Percentiles rank a stretch among this genome's conserved stretches.
Conservation (phyloP, 2,113 vertebrate species). For the Willisornis vidua region DNA sequence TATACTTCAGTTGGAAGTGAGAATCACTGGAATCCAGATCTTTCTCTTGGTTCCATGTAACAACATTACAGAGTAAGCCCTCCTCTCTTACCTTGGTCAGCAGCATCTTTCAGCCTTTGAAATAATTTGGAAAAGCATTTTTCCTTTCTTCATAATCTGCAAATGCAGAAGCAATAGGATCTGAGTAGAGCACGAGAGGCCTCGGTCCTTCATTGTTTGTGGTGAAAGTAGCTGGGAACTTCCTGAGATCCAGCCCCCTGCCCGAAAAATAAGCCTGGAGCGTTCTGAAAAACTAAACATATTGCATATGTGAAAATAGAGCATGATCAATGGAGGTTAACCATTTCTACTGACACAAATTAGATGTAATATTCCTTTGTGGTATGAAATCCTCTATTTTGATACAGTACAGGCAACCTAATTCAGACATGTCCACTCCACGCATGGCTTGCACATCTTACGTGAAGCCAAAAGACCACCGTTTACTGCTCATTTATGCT, state of each 20-base stretch:
- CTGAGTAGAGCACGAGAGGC: slow-evolving; percentile 52
- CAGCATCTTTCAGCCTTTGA: slow-evolving; percentile 47
- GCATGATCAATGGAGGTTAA: background rate
- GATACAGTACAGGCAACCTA: background rate
- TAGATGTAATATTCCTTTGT: background rate
- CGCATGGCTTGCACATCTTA: background rate
- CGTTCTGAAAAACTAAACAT: slow-evolving; percentile 77
- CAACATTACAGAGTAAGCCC: background rate
- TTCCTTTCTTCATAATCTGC: slow-evolving; percentile 72
- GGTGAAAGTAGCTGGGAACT: slow-evolving; percentile 51
- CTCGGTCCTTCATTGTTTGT: slow-evolving; percentile 51
- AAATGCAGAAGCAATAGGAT: slow-evolving; percentile 70
- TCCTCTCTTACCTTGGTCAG: slow-evolving; percentile 31
- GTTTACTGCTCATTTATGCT: background rate
- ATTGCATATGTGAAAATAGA: background rate
- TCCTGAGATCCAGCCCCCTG: slow-evolving; percentile 71
- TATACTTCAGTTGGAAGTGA: background rate
- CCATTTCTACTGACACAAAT: background rate
- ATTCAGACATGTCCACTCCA: background rate
- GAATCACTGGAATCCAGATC: background rate
- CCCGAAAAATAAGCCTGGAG: slow-evolving; percentile 77
- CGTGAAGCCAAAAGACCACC: background rate
- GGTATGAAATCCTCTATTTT: background rate
- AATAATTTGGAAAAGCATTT: slow-evolving; percentile 50
- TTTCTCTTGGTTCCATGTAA: background rate